Percentiles rank a stretch among this genome's conserved stretches.
Conservation (phyloP, 1,140 invertebrate species). For the Pteromalus puparum region DNA sequence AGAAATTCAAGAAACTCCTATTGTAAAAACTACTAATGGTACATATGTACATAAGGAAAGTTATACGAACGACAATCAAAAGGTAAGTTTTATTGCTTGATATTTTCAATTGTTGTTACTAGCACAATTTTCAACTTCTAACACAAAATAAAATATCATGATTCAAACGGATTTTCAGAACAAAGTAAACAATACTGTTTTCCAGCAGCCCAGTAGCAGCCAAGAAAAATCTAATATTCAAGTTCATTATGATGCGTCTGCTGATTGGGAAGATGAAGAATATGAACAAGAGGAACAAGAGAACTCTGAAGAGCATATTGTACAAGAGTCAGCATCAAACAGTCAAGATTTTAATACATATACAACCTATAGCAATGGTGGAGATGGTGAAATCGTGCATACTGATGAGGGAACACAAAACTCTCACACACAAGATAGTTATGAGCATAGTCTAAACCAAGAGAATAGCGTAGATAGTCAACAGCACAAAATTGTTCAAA, state of each 20-base stretch:
- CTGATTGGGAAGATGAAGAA: slow-evolving; percentile 72
- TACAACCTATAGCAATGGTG: slow-evolving; percentile 40
- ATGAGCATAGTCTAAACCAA: slow-evolving; percentile 54
- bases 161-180: background rate
- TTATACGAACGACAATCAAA: slow-evolving; percentile 18
- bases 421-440: slow-evolving; percentile 49
- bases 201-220: background rate
- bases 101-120: background rate
- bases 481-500: slow-evolving; percentile 67
- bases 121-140: too few relatives aligned
- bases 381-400: slow-evolving; percentile 34
- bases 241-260: slow-evolving; percentile 66
- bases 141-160: too few relatives aligned
- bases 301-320: slow-evolving; percentile 45
- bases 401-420: slow-evolving; percentile 52
- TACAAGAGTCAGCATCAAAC: slow-evolving; percentile 31
- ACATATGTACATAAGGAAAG: slow-evolving; percentile 43
- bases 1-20: slow-evolving; percentile 24
- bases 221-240: slow-evolving; percentile 46
- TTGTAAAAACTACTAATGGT: slow-evolving; percentile 45
- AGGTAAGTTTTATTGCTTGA: slow-evolving; percentile 22
- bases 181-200: background rate
- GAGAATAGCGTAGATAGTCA: slow-evolving; percentile 58
- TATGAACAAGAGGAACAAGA: slow-evolving; percentile 60
- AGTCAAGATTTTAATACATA: slow-evolving; percentile 41